These are phyloP conservation scores for Spheniscus mendiculus DNA, from an alignment of 2,113 vertebrate genomes.

Conservation along the genomic window DNA sequence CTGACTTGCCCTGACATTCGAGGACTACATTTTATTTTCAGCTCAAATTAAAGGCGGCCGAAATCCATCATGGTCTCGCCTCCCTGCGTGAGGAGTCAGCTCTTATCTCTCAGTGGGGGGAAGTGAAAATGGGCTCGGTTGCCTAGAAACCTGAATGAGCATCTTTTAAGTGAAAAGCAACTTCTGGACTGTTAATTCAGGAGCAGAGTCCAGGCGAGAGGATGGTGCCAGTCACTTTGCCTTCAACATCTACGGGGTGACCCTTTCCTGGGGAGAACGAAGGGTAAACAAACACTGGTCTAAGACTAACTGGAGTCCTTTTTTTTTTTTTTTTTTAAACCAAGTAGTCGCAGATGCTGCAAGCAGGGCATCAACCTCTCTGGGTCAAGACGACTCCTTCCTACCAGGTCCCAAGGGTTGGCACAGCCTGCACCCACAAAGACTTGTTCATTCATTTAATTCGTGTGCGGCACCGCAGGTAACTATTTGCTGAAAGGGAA, in stretches of 20 bases:
- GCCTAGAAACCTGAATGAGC: slow-evolving; percentile 69
- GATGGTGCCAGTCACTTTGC: neutral
- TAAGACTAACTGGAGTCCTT: neutral
- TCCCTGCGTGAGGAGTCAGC: slow-evolving; percentile 49
- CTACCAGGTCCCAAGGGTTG: neutral
- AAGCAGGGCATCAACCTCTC: neutral
- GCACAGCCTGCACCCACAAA: neutral
- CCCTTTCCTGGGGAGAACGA: fast-evolving
- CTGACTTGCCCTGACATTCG: neutral
- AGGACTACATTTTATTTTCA: slow-evolving; percentile 32
- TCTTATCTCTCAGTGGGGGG: slow-evolving; percentile 60
- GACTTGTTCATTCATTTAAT: neutral
- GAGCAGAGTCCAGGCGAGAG: neutral
- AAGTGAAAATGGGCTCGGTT: slow-evolving; percentile 62
- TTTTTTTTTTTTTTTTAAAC: neutral
- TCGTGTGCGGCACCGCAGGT: fast-evolving
- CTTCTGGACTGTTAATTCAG: slow-evolving; percentile 41
- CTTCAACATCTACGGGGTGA: neutral
- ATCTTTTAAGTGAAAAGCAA: slow-evolving; percentile 52
- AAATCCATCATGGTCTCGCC: slow-evolving; percentile 57
- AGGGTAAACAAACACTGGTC: neutral
- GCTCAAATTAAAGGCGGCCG: slow-evolving; percentile 45
- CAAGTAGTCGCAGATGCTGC: neutral
- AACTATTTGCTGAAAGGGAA: neutral
- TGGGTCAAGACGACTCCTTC: neutral